Percentiles rank a stretch among this genome's conserved stretches.
These are phyloP conservation scores for Brachyptera risi DNA, from an alignment of 2,888 invertebrate genomes.

Conservation along the genomic window DNA sequence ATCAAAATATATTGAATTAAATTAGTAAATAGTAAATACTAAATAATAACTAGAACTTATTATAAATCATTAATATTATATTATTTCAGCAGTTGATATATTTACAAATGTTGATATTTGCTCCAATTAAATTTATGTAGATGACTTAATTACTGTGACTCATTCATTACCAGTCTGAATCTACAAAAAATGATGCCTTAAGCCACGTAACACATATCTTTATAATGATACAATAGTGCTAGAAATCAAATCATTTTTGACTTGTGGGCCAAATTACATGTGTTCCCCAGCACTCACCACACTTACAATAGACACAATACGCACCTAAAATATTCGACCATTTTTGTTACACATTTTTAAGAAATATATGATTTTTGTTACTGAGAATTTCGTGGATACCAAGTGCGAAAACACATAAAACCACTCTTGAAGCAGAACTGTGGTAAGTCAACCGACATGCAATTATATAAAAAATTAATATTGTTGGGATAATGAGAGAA, in stretches of 20 bases:
- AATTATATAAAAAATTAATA: not conserved
- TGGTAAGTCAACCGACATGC: constrained; percentile 19
- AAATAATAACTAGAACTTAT: no score
- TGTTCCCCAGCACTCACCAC: not conserved
- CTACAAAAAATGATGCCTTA: no score
- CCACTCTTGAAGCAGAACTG: constrained; percentile 54
- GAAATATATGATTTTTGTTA: constrained; percentile 26
- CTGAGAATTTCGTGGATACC: constrained; percentile 68
- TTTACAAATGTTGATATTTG: no score
- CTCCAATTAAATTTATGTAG: not conserved
- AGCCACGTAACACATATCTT: no score
- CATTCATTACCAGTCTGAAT: no score
- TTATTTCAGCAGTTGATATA: not conserved
- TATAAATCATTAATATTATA: no score
- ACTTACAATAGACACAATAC: not conserved
- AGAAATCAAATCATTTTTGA: no score
- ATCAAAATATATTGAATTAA: not conserved
- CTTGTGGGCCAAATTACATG: constrained; percentile 14
- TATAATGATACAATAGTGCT: no score
- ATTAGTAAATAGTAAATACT: not conserved
- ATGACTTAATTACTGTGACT: no score
- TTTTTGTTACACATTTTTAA: constrained; percentile 3
- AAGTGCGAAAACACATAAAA: constrained; percentile 61
- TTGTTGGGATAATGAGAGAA: no score
- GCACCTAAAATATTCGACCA: constrained; percentile 2